A percentile compares a stretch with the other conserved stretches of the same genome.
These are phyloP conservation scores for Pachyramphus minor DNA, from an alignment of 2,113 vertebrate genomes.

Conservation along the genomic window DNA sequence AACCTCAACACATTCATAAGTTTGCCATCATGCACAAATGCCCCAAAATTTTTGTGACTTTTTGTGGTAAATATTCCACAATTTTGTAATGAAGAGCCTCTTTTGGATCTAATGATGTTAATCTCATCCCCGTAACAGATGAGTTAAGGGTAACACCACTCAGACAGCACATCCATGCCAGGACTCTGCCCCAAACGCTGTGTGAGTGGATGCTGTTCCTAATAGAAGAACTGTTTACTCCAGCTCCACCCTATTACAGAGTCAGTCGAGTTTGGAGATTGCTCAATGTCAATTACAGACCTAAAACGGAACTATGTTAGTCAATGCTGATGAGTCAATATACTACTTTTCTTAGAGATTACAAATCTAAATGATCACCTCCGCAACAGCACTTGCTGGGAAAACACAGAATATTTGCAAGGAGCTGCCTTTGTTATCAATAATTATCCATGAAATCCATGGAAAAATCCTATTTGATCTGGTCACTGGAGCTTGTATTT, in stretches of 20 bases:
- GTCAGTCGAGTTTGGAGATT: not conserved
- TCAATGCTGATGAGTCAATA: constrained; percentile 52
- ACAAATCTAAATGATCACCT: not conserved
- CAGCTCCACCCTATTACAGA: constrained; percentile 45
- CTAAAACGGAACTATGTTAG: constrained; percentile 38
- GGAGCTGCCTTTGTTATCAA: not conserved
- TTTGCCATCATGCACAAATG: rapidly evolving
- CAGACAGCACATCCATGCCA: not conserved
- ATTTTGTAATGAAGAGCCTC: not conserved
- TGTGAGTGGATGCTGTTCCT: not conserved
- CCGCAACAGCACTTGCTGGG: not conserved
- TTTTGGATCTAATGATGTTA: not conserved
- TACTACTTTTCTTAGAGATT: constrained; percentile 38
- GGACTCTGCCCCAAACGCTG: not conserved
- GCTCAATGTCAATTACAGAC: constrained; percentile 36
- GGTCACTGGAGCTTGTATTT: not conserved
- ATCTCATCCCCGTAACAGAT: not conserved
- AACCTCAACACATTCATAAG: not conserved
- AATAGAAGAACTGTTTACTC: not conserved
- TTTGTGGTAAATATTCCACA: not conserved
- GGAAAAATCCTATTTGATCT: not conserved
- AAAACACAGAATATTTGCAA: not conserved
- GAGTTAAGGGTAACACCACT: not conserved
- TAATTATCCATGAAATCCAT: not conserved
- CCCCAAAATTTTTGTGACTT: not conserved